These are phyloP conservation scores for Pollicipes pollicipes DNA, from an alignment of 1,140 invertebrate species.

Conservation along the genomic window DNA sequence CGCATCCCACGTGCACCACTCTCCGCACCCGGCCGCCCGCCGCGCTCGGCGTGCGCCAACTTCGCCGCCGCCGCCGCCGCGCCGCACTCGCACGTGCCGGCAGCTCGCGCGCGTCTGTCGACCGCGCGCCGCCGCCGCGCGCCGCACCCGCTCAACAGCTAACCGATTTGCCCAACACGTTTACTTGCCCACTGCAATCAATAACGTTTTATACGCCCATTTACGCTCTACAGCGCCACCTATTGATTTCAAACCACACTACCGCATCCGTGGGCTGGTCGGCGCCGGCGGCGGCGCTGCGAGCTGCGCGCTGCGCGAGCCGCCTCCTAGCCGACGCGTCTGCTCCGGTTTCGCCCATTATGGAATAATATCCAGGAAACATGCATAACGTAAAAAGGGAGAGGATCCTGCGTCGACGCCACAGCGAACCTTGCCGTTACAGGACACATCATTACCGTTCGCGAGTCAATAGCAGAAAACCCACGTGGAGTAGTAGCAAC, in stretches of 20 bases:
- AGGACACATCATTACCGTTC: neutral
- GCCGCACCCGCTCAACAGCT: neutral
- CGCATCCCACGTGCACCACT: neutral
- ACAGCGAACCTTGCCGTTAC: neutral
- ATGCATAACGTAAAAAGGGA: neutral
- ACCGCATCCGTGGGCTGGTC: neutral
- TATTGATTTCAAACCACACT: neutral
- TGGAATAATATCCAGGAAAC: neutral
- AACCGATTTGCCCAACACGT: slow-evolving; percentile 1
- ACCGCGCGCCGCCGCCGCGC: too few species aligned
- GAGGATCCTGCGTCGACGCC: neutral
- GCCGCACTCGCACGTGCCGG: neutral
- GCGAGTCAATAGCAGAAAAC: neutral
- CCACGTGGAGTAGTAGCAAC: neutral
- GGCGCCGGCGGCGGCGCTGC: too few species aligned
- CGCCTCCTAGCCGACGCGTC: too few species aligned
- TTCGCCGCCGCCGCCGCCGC: too few species aligned
- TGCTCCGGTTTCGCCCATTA: neutral
- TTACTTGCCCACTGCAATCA: neutral
- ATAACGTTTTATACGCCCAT: neutral
- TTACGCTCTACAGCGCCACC: neutral
- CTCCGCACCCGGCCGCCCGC: neutral
- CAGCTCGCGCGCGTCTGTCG: neutral
- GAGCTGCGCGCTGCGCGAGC: too few species aligned
- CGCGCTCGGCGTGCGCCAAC: too few species aligned